Evolutionary conservation across 2,113 vertebrate genomes (phyloP).

Genomic region (Typhlomys cinereus): DNA sequence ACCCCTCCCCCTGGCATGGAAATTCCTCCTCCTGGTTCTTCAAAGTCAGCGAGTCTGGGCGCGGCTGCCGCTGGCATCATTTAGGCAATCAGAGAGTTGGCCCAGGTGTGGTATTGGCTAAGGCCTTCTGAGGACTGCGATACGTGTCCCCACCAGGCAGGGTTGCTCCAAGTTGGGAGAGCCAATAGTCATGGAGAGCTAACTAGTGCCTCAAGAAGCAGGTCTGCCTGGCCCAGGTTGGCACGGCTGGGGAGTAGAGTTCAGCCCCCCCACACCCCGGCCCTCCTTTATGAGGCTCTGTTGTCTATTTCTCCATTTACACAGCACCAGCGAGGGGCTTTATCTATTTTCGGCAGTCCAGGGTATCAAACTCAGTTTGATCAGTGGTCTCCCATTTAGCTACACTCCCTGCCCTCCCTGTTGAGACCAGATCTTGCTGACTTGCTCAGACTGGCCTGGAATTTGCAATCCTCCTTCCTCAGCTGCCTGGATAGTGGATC

Average conservation of each 20-base stretch:
- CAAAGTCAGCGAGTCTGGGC: background rate
- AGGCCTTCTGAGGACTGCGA: background rate
- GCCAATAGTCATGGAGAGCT: background rate
- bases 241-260: background rate
- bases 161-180: background rate
- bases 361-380: background rate
- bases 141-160: rapidly evolving
- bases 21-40: background rate
- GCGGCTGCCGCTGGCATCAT: background rate
- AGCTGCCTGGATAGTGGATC: background rate
- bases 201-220: background rate
- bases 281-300: background rate
- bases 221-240: background rate
- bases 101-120: background rate
- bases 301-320: background rate
- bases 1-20: background rate
- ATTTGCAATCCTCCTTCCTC: background rate
- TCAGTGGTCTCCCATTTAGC: background rate
- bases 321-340: background rate
- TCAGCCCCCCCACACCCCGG: background rate
- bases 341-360: background rate
- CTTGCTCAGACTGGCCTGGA: background rate
- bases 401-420: background rate
- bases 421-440: background rate
- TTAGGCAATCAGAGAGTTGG: background rate